Conservation (phyloP, 2,888 invertebrate genomes). For the Drosophila diplacantha region DNA sequence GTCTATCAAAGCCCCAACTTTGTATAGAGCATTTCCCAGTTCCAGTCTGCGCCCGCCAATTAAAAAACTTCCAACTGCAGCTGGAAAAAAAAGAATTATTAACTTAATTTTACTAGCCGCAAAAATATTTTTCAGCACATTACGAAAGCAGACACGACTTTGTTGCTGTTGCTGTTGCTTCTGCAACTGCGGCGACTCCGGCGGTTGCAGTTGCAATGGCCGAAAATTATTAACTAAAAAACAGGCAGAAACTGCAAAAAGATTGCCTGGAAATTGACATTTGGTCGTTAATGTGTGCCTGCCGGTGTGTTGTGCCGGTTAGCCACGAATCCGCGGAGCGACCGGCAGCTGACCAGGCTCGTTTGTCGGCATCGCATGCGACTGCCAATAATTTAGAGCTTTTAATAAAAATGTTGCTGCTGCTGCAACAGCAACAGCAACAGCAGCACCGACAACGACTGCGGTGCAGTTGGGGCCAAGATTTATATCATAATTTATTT, state of each 20-base stretch:
- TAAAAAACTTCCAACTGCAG: constrained; percentile 19
- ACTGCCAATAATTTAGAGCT: constrained; percentile 72
- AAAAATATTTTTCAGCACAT: constrained; percentile 51
- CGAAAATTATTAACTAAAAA: constrained; percentile 66
- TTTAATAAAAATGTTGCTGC: constrained; percentile 67
- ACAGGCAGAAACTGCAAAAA: constrained; percentile 62
- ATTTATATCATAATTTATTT: constrained; percentile 74
- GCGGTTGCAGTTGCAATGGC: constrained; percentile 36
- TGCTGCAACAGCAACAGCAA: constrained; percentile 25
- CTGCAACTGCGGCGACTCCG: constrained; percentile 6
- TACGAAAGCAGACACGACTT: constrained; percentile 51
- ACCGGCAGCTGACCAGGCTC: constrained; percentile 46
- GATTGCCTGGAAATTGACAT: constrained; percentile 70
- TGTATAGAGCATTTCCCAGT: constrained; percentile 1
- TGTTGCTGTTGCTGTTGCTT: constrained; percentile 33
- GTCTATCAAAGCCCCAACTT: background rate
- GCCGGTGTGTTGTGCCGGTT: constrained; percentile 32
- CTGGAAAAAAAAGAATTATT: constrained; percentile 44
- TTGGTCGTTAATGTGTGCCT: constrained; percentile 67
- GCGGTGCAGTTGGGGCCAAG: constrained; percentile 42
- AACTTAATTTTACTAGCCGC: constrained; percentile 54
- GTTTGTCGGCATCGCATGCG: constrained; percentile 65
- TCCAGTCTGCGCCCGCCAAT: constrained; percentile 14
- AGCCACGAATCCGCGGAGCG: constrained; percentile 23
- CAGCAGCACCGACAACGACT: constrained; percentile 36